phyloP scores from a whole-genome alignment of 2,888 invertebrate species.

The Escarpia spicata region DNA sequence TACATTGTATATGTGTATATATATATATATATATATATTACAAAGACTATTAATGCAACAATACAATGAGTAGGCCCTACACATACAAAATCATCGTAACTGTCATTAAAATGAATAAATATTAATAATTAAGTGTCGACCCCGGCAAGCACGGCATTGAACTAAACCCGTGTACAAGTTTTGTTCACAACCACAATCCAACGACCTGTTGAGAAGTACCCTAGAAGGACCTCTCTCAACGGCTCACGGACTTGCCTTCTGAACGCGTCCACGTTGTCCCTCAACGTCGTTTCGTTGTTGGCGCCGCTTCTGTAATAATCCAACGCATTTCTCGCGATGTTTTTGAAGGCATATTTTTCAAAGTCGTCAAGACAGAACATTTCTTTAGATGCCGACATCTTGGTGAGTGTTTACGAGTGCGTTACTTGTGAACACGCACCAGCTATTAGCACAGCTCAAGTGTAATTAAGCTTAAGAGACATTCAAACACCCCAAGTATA shows the following conservation, averaged over 20 bases:
- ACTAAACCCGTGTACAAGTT: neutral
- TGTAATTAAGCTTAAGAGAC: too few relatives aligned
- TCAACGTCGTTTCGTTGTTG: slow-evolving; percentile 79
- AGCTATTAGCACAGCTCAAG: too few relatives aligned
- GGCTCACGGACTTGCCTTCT: slow-evolving; percentile 71
- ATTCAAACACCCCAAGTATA: too few relatives aligned
- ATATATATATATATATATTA: too few relatives aligned
- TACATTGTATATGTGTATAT: too few relatives aligned
- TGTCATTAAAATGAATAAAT: too few relatives aligned
- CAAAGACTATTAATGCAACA: too few relatives aligned
- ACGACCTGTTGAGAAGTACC: neutral
- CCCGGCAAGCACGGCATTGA: neutral
- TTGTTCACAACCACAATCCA: neutral
- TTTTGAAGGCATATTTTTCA: slow-evolving; percentile 47
- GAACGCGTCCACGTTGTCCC: slow-evolving; percentile 80
- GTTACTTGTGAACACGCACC: neutral
- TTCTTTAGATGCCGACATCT: neutral
- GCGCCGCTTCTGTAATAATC: slow-evolving; percentile 91
- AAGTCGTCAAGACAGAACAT: slow-evolving; percentile 51
- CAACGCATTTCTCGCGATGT: slow-evolving; percentile 42
- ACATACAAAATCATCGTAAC: too few relatives aligned
- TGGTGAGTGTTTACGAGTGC: neutral
- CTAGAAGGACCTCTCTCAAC: neutral
- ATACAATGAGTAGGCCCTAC: too few relatives aligned
- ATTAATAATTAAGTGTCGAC: neutral